Percentiles rank a stretch among this genome's conserved stretches.
Conservation (phyloP, 2,888 invertebrate genomes). For the Tribolium freemani region DNA sequence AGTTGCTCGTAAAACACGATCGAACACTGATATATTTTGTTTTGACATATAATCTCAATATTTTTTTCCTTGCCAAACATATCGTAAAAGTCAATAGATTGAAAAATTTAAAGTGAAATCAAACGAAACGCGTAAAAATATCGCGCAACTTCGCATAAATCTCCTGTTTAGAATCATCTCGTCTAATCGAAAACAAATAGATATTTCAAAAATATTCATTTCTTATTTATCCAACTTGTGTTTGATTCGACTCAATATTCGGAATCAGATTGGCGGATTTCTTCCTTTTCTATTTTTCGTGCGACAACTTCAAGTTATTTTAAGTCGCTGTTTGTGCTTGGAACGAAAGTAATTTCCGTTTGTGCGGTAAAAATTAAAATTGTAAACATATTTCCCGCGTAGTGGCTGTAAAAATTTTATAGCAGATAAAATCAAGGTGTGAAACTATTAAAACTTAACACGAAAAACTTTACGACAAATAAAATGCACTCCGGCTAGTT, state of each 20-base stretch:
- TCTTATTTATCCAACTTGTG: slow-evolving; percentile 36
- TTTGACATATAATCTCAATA: slow-evolving; percentile 55
- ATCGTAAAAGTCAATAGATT: slow-evolving; percentile 54
- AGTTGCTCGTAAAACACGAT: slow-evolving; percentile 55
- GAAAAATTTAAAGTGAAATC: slow-evolving; percentile 53
- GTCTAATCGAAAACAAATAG: slow-evolving; percentile 48
- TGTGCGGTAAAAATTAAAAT: slow-evolving; percentile 23
- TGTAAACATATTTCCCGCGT: slow-evolving; percentile 19
- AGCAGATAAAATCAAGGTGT: slow-evolving; percentile 22
- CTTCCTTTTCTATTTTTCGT: background rate
- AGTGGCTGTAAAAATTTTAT: slow-evolving; percentile 16
- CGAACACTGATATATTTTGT: slow-evolving; percentile 58
- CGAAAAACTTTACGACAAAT: slow-evolving; percentile 14
- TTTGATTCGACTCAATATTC: slow-evolving; percentile 11
- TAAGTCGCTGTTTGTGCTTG: background rate
- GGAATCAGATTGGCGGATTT: background rate
- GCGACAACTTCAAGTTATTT: background rate
- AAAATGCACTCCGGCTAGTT: background rate
- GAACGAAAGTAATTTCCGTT: slow-evolving; percentile 3
- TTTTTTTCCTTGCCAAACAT: slow-evolving; percentile 51
- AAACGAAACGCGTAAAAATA: slow-evolving; percentile 44
- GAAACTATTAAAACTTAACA: slow-evolving; percentile 23
- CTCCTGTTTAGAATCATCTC: slow-evolving; percentile 28
- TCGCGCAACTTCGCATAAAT: slow-evolving; percentile 17
- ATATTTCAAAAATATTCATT: slow-evolving; percentile 44